These are phyloP conservation scores for Dryoscopus gambensis DNA, from an alignment of 2,113 vertebrate genomes.

Conservation along the genomic window DNA sequence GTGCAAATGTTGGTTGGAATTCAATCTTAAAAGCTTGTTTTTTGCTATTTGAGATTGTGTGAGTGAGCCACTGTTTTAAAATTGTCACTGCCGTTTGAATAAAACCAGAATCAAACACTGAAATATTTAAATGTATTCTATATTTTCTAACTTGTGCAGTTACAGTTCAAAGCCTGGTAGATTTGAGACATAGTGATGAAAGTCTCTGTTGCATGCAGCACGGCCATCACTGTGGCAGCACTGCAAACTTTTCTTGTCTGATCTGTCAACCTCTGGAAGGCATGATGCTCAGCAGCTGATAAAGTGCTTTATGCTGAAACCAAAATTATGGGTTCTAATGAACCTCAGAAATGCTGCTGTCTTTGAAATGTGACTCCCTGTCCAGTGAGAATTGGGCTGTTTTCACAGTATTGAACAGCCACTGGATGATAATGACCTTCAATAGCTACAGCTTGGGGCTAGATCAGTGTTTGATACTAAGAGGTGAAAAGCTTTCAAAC, in stretches of 20 bases:
- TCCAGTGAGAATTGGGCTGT: conserved; percentile 40
- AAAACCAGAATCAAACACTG: background rate
- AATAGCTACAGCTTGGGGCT: conserved; percentile 56
- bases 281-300: conserved; percentile 18
- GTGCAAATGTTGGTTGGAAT: background rate
- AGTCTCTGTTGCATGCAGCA: background rate
- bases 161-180: background rate
- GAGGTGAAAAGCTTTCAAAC: conserved; percentile 62
- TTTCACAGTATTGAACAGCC: conserved; percentile 46
- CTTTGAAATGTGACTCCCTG: conserved; percentile 52
- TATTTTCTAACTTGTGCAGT: background rate
- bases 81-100: background rate
- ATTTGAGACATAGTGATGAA: background rate
- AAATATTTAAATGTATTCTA: background rate
- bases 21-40: background rate
- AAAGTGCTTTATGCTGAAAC: conserved; percentile 19
- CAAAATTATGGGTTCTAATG: conserved; percentile 53
- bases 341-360: conserved; percentile 44
- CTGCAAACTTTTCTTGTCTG: conserved; percentile 11
- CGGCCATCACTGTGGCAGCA: background rate
- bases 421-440: conserved; percentile 53
- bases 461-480: conserved; percentile 49
- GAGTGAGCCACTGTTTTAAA: background rate
- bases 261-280: conserved; percentile 21
- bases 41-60: background rate